Evolutionary conservation across 1,140 invertebrate species (phyloP).

Genomic region (Chlorops oryzae): DNA sequence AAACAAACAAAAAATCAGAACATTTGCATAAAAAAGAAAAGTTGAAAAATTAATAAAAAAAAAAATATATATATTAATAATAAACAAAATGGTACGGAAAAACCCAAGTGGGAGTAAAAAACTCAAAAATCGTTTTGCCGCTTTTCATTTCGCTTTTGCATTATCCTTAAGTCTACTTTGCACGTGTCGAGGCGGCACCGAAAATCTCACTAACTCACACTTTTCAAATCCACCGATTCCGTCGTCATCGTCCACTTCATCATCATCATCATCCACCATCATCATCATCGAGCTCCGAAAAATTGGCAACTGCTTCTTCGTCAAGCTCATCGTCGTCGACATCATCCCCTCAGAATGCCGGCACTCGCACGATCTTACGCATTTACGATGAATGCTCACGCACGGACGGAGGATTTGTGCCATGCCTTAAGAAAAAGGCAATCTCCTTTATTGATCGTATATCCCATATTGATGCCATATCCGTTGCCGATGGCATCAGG

Average conservation of each 20-base stretch:
- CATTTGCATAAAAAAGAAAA: constrained; percentile 20
- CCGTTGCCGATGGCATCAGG: constrained; percentile 59
- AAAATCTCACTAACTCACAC: constrained; percentile 22
- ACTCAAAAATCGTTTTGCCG: constrained; percentile 14
- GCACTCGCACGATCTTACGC: constrained; percentile 53
- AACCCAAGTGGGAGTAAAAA: constrained; percentile 2
- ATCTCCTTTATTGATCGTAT: constrained; percentile 68
- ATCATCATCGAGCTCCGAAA: background rate
- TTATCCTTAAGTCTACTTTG: constrained; percentile 18
- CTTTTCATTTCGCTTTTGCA: constrained; percentile 16
- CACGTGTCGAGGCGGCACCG: constrained; percentile 30
- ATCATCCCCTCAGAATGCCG: constrained; percentile 32
- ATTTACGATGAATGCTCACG: constrained; percentile 60
- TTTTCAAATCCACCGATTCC: background rate
- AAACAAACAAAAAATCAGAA: constrained; percentile 8
- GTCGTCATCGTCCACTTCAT: background rate
- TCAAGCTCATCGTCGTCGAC: background rate
- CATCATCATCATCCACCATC: background rate
- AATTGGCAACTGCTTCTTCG: constrained; percentile 8
- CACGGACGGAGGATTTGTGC: constrained; percentile 55
- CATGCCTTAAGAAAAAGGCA: constrained; percentile 74
- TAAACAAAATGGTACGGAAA: constrained; percentile 4
- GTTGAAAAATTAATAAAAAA: constrained; percentile 13
- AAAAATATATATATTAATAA: background rate
- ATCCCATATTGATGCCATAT: constrained; percentile 60